Evolutionary conservation across 2,888 invertebrate species (phyloP).

Genomic region (Mamestra brassicae): DNA sequence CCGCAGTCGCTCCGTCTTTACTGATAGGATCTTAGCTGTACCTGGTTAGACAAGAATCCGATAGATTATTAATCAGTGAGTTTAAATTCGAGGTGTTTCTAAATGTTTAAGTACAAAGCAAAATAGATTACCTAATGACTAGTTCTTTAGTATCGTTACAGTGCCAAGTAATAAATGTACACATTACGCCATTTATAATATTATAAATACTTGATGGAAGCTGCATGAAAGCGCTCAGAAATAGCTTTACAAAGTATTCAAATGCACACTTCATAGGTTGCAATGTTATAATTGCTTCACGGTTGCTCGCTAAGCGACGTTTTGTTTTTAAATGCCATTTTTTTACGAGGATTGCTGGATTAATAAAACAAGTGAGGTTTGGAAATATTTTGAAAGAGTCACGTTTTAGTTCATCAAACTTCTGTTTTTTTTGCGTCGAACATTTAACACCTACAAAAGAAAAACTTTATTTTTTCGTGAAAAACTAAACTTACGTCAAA

Average conservation of each 20-base stretch:
- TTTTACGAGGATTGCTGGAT: background rate
- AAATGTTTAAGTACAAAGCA: constrained; percentile 10
- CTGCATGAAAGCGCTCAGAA: constrained; percentile 5
- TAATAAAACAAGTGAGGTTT: background rate
- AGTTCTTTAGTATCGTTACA: background rate
- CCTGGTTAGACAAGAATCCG: too few species aligned
- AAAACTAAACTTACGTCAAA: constrained; percentile 57
- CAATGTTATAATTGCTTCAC: constrained; percentile 21
- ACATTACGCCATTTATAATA: constrained; percentile 20
- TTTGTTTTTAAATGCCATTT: background rate
- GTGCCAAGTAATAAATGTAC: constrained; percentile 56
- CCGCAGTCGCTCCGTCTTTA: too few species aligned
- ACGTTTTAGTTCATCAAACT: constrained; percentile 14
- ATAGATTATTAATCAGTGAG: background rate
- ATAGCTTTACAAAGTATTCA: constrained; percentile 26
- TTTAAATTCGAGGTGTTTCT: background rate
- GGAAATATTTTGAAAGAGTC: background rate
- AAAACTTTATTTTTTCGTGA: constrained; percentile 33
- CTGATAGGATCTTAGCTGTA: too few species aligned
- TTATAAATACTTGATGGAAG: constrained; percentile 21
- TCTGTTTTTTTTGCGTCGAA: constrained; percentile 6
- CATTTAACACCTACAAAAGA: constrained; percentile 18
- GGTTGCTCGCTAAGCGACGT: background rate
- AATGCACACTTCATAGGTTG: constrained; percentile 34
- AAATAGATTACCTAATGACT: constrained; percentile 37